Evolutionary conservation across 2,888 invertebrate species (phyloP).

Genomic region (Carterocephalus palaemon): DNA sequence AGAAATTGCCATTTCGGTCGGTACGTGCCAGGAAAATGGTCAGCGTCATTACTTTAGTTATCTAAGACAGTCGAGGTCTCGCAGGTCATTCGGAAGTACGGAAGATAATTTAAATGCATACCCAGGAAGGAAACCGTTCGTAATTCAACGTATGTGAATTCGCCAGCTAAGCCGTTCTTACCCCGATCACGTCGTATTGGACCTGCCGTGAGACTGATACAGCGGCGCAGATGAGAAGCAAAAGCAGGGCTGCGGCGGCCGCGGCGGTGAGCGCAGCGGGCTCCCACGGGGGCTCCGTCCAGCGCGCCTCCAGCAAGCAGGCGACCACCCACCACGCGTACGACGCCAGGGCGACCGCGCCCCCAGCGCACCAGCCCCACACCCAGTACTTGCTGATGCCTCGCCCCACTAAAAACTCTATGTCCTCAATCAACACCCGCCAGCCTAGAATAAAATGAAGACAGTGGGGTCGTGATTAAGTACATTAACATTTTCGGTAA

Average conservation of each 20-base stretch:
- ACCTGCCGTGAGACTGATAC: conserved; percentile 53
- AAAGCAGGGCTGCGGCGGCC: conserved; percentile 29
- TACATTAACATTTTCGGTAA: too few relatives aligned
- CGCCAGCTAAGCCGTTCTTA: conserved; percentile 28
- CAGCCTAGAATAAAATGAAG: conserved; percentile 54
- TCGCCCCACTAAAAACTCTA: conserved; percentile 55
- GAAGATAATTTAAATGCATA: conserved; percentile 27
- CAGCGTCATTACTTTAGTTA: conserved; percentile 3
- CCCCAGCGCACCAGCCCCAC: conserved; percentile 53
- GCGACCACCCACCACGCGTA: conserved; percentile 51
- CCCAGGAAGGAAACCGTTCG: conserved; percentile 21
- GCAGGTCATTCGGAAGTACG: conserved; percentile 26
- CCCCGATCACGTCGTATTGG: conserved; percentile 51
- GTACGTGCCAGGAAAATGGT: conserved; percentile 7
- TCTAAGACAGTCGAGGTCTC: conserved; percentile 23
- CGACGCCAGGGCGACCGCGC: conserved; percentile 42
- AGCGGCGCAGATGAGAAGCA: conserved; percentile 41
- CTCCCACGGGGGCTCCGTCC: conserved; percentile 46
- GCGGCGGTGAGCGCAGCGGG: conserved; percentile 37
- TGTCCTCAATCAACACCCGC: conserved; percentile 55
- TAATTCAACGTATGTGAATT: conserved; percentile 10
- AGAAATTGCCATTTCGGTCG: not conserved
- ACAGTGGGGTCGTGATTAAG: too few relatives aligned
- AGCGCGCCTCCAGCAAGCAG: conserved; percentile 33
- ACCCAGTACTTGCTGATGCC: conserved; percentile 49